phyloP scores from a whole-genome alignment of 2,113 vertebrate genomes.

The Labeo catla region DNA sequence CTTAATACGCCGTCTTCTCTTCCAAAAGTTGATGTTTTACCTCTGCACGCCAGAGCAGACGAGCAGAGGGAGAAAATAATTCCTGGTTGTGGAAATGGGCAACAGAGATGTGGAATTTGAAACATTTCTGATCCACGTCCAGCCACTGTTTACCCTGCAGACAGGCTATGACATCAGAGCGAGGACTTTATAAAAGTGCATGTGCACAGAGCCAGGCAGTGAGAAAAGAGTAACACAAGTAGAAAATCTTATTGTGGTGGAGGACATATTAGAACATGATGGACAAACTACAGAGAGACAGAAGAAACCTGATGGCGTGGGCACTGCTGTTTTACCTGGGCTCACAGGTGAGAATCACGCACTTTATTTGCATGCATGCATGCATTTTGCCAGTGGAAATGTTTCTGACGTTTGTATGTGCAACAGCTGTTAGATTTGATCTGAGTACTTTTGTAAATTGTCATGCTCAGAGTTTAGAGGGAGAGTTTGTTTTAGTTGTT shows the following conservation, averaged over 20 bases:
- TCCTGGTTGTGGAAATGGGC: conserved; percentile 66
- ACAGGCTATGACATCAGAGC: conserved; percentile 79
- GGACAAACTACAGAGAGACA: conserved; percentile 64
- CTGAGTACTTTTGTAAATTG: neutral
- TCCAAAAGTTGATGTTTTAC: conserved; percentile 10
- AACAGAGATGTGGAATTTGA: conserved; percentile 78
- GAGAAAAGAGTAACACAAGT: conserved; percentile 62
- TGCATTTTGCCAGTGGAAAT: neutral
- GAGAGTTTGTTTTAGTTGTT: neutral
- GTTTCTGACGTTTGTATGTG: neutral
- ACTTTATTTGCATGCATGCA: conserved; percentile 1
- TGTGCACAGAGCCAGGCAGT: conserved; percentile 62
- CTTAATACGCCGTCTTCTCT: neutral
- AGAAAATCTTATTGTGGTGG: conserved; percentile 56
- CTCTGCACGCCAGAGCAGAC: neutral
- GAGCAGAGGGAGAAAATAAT: conserved; percentile 19
- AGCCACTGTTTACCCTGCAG: conserved; percentile 76
- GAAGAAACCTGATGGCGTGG: conserved; percentile 54
- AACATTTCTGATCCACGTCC: conserved; percentile 77
- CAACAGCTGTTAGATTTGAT: neutral
- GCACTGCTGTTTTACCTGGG: conserved; percentile 68
- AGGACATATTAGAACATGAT: conserved; percentile 57
- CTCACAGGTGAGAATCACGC: conserved; percentile 73
- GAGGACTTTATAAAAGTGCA: conserved; percentile 79
- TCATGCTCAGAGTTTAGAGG: neutral